Percentiles rank a stretch among this genome's conserved stretches.
These are phyloP conservation scores for Microcebus ravelobensis DNA, from an alignment of 2,113 vertebrate genomes.

Conservation along the genomic window DNA sequence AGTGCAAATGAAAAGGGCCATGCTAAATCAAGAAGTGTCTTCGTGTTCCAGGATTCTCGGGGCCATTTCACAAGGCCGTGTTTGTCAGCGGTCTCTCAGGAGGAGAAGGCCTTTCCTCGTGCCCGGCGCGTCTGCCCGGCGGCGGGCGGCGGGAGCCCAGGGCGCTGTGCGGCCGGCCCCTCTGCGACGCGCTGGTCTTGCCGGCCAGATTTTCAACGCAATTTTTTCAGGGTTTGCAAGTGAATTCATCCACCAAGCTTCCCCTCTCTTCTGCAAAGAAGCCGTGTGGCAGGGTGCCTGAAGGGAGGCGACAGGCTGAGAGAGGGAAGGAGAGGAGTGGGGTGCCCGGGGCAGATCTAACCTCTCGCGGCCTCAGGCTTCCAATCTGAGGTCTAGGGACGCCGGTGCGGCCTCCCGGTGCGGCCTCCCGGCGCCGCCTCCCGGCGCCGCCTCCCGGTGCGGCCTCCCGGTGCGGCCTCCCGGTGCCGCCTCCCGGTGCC, in stretches of 20 bases:
- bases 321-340: accelerated
- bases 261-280: background rate
- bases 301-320: accelerated
- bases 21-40: background rate
- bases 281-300: background rate
- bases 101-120: background rate
- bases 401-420: too few species aligned
- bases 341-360: background rate
- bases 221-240: background rate
- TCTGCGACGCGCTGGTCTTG: too few species aligned
- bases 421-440: too few species aligned
- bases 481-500: too few species aligned
- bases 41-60: background rate
- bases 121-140: too few species aligned
- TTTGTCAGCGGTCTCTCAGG: background rate
- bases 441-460: accelerated
- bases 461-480: too few species aligned
- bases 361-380: background rate
- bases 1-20: background rate
- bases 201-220: background rate
- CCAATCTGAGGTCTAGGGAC: background rate
- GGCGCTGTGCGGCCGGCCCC: background rate
- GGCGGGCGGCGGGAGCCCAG: too few species aligned
- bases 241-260: background rate
- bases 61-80: background rate